A percentile compares a stretch with the other conserved stretches of the same genome.
Evolutionary conservation across 2,888 invertebrate genomes (phyloP).

Genomic region (Muschampia plurimacula): DNA sequence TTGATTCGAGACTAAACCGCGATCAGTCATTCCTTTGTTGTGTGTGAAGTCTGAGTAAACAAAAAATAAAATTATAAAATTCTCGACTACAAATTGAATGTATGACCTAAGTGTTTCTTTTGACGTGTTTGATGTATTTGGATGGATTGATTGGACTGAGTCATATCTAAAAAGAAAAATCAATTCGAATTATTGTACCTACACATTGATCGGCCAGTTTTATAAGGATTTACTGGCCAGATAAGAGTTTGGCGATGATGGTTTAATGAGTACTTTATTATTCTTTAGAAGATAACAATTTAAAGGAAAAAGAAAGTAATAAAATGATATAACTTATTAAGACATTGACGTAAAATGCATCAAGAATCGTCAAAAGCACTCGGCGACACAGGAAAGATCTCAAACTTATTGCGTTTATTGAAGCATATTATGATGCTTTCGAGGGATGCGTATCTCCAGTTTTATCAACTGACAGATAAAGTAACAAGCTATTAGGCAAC

Average conservation of each 20-base stretch:
- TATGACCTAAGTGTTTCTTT: slow-evolving; percentile 38
- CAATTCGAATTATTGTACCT: slow-evolving; percentile 8
- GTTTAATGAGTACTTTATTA: slow-evolving; percentile 3
- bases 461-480: slow-evolving; percentile 39
- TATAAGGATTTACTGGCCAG: slow-evolving; percentile 4
- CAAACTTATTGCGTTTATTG: slow-evolving; percentile 37
- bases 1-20: slow-evolving; percentile 52
- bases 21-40: slow-evolving; percentile 73
- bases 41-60: slow-evolving; percentile 48
- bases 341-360: slow-evolving; percentile 21
- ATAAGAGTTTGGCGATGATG: neutral
- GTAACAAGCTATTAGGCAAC: slow-evolving; percentile 44
- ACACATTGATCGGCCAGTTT: neutral
- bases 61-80: slow-evolving; percentile 44
- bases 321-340: slow-evolving; percentile 23
- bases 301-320: neutral
- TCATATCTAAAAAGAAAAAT: slow-evolving; percentile 23
- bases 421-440: slow-evolving; percentile 29
- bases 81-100: slow-evolving; percentile 33
- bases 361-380: slow-evolving; percentile 17
- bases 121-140: slow-evolving; percentile 35
- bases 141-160: slow-evolving; percentile 36
- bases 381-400: slow-evolving; percentile 33
- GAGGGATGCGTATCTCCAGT: slow-evolving; percentile 29
- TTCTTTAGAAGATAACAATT: neutral